A percentile compares a stretch with the other conserved stretches of the same genome.
Evolutionary conservation across 1,140 invertebrate genomes (phyloP).

Genomic region (Ostrea denselamellosa): DNA sequence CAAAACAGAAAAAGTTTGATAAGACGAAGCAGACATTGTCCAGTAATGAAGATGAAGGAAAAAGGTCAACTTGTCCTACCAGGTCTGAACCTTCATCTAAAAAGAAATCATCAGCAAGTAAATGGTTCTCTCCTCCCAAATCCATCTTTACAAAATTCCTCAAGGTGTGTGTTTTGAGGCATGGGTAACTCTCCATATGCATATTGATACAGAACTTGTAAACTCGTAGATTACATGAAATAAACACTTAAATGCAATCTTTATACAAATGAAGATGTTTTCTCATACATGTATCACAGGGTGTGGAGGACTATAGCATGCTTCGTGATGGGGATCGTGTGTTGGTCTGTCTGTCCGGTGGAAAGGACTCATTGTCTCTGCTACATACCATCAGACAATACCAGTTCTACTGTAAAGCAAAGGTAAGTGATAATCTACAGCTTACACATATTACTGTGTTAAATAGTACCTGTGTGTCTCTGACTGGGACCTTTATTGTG

Average conservation of each 20-base stretch:
- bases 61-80: not conserved
- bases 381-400: conserved; percentile 92
- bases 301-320: conserved; percentile 91
- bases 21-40: not conserved
- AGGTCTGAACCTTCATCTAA: not conserved
- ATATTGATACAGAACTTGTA: too few species aligned
- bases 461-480: not conserved
- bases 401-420: conserved; percentile 84
- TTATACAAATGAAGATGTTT: not conserved
- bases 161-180: conserved; percentile 81
- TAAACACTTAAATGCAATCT: not conserved
- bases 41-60: not conserved
- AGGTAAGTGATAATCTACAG: conserved; percentile 58
- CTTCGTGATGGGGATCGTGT: conserved; percentile 90
- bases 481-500: conserved; percentile 20
- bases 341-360: conserved; percentile 90
- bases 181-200: too few species aligned
- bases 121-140: conserved; percentile 89
- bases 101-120: conserved; percentile 50
- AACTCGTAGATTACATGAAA: not conserved
- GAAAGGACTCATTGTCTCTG: conserved; percentile 89
- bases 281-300: conserved; percentile 79
- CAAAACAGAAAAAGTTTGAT: not conserved
- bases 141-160: conserved; percentile 89
- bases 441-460: not conserved